Percentiles rank a stretch among this genome's conserved stretches.
These are phyloP conservation scores for Oreochromis aureus DNA, from an alignment of 2,113 vertebrate genomes.

Conservation along the genomic window DNA sequence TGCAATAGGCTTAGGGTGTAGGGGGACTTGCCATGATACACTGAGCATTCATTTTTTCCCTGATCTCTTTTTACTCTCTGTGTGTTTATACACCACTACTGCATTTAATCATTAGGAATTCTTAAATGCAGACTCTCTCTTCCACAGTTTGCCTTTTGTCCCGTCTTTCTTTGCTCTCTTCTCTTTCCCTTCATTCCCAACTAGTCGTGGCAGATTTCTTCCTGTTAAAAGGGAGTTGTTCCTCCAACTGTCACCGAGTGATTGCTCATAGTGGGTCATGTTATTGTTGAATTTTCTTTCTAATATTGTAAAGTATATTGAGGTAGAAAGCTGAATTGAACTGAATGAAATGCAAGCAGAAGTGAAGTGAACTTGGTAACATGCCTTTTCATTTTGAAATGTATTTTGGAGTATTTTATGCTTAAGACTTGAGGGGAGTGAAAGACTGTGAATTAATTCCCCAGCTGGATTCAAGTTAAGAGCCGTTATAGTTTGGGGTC, in stretches of 20 bases:
- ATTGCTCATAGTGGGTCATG: neutral
- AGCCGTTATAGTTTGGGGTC: neutral
- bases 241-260: neutral
- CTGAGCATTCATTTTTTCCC: neutral
- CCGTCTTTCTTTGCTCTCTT: neutral
- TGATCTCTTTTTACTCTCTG: neutral
- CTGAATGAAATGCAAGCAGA: neutral
- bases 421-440: neutral
- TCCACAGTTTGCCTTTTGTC: neutral
- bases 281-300: neutral
- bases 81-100: neutral
- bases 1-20: neutral
- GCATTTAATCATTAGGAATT: neutral
- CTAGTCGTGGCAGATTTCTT: neutral
- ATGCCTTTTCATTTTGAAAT: neutral
- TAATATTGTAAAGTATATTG: neutral
- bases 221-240: neutral
- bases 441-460: neutral
- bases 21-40: neutral
- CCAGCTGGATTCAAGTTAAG: neutral
- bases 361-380: neutral
- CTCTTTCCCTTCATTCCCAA: neutral
- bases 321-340: neutral
- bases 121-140: neutral
- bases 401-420: neutral